Evolutionary conservation across 2,888 invertebrate genomes (phyloP).

Genomic region (Euphydryas editha): DNA sequence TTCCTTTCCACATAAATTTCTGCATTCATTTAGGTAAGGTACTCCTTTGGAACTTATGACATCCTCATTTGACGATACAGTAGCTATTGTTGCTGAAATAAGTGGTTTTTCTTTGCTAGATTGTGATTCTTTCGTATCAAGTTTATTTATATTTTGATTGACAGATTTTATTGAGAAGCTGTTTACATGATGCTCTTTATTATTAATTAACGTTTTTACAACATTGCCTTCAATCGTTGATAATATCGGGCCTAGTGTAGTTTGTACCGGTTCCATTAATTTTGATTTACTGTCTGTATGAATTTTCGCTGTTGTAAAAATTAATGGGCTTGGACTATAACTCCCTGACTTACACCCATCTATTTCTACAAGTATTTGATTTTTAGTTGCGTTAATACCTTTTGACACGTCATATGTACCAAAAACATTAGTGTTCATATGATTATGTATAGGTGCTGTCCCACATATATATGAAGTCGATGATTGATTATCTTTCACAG

Average conservation of each 20-base stretch:
- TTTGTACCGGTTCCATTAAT: slow-evolving; percentile 69
- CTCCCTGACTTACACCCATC: slow-evolving; percentile 56
- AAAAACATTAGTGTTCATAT: slow-evolving; percentile 70
- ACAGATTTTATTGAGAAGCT: slow-evolving; percentile 8
- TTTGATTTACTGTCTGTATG: slow-evolving; percentile 67
- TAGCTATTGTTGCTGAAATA: slow-evolving; percentile 3
- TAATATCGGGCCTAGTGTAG: slow-evolving; percentile 69
- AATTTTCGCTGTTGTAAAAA: slow-evolving; percentile 80
- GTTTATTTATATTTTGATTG: slow-evolving; percentile 21
- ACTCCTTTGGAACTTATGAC: slow-evolving; percentile 8
- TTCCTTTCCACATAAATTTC: slow-evolving; percentile 15
- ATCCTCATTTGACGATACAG: slow-evolving; percentile 17
- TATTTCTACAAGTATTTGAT: slow-evolving; percentile 67
- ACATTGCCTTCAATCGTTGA: slow-evolving; percentile 67
- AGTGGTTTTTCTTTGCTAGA: slow-evolving; percentile 10
- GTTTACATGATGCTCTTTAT: not conserved
- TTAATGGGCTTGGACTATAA: slow-evolving; percentile 64
- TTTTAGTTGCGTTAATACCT: slow-evolving; percentile 53
- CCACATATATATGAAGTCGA: slow-evolving; percentile 44
- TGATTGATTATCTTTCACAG: slow-evolving; percentile 20
- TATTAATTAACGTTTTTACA: slow-evolving; percentile 46
- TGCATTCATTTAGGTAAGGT: slow-evolving; percentile 12
- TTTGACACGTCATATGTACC: slow-evolving; percentile 50
- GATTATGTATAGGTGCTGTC: slow-evolving; percentile 56
- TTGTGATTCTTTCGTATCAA: slow-evolving; percentile 15